Conservation (phyloP, 1,140 invertebrate genomes). For the Drosophila cardini region DNA sequence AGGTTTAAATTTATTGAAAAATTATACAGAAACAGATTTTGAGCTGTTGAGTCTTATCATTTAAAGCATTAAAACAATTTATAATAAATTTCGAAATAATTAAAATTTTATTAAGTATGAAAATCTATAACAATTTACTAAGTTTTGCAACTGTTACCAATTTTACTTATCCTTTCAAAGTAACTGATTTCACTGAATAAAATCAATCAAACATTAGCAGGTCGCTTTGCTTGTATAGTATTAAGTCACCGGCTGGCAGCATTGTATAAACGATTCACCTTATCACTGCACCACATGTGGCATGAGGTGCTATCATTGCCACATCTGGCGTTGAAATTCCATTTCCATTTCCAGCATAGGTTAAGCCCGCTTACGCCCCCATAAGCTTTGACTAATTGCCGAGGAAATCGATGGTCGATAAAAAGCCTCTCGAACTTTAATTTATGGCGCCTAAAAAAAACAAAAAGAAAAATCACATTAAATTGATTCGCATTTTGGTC, state of each 20-base stretch:
- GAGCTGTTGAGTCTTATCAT: no score
- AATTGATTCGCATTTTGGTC: conserved; percentile 42
- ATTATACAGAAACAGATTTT: no score
- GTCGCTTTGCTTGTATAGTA: conserved; percentile 45
- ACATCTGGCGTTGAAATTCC: conserved; percentile 70
- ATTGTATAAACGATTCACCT: conserved; percentile 42
- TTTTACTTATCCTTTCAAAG: not conserved
- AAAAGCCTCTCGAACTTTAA: conserved; percentile 39
- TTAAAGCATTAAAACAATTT: no score
- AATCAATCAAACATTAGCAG: conserved; percentile 78
- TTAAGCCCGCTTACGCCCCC: conserved; percentile 61
- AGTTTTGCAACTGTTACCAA: not conserved
- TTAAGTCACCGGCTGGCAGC: conserved; percentile 55
- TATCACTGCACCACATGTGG: conserved; percentile 58
- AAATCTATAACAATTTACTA: no score
- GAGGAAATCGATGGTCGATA: conserved; percentile 68
- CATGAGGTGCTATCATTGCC: conserved; percentile 49
- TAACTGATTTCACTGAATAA: conserved; percentile 31
- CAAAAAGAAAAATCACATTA: conserved; percentile 9
- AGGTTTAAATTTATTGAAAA: no score
- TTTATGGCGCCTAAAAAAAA: conserved; percentile 43
- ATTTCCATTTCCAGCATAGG: conserved; percentile 4
- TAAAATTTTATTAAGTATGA: no score
- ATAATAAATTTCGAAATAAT: no score
- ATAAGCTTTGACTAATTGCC: conserved; percentile 80